Evolutionary conservation across 1,140 invertebrate genomes (phyloP).

Genomic region (Drosophila bipectinata): DNA sequence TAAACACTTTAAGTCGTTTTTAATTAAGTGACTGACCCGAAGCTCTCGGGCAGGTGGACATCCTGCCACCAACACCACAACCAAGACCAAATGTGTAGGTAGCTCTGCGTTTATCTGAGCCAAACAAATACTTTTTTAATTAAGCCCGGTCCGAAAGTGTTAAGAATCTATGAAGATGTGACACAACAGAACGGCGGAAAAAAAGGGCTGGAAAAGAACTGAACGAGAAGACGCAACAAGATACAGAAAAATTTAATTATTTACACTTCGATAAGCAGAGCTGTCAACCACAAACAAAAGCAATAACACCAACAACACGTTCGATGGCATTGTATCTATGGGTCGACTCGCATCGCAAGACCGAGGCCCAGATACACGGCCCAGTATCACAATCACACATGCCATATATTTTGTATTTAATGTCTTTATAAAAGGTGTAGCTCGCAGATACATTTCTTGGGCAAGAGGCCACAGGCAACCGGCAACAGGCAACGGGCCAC

Average conservation of each 20-base stretch:
- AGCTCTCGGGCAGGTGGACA: constrained; percentile 51
- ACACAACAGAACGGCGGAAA: constrained; percentile 4
- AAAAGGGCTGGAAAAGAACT: constrained; percentile 17
- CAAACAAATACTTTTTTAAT: constrained; percentile 27
- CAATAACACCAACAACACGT: constrained; percentile 50
- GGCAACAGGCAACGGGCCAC: constrained; percentile 9
- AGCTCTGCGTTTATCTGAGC: constrained; percentile 9
- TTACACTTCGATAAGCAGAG: constrained; percentile 82
- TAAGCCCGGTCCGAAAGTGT: constrained; percentile 46
- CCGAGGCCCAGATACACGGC: constrained; percentile 64
- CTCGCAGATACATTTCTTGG: constrained; percentile 71
- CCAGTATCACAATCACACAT: constrained; percentile 75
- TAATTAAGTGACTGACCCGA: constrained; percentile 70
- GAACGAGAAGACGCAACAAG: constrained; percentile 29
- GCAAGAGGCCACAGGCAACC: constrained; percentile 27
- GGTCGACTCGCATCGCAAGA: constrained; percentile 22
- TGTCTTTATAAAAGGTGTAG: constrained; percentile 80
- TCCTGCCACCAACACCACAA: not conserved
- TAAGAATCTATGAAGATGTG: constrained; percentile 53
- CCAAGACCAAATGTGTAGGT: too few species aligned
- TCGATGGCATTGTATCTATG: constrained; percentile 65
- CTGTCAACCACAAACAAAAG: constrained; percentile 71
- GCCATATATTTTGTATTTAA: constrained; percentile 80
- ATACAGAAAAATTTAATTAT: constrained; percentile 76
- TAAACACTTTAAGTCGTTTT: constrained; percentile 83